Conservation (phyloP, 2,888 invertebrate genomes). For the Hypena proboscidalis region DNA sequence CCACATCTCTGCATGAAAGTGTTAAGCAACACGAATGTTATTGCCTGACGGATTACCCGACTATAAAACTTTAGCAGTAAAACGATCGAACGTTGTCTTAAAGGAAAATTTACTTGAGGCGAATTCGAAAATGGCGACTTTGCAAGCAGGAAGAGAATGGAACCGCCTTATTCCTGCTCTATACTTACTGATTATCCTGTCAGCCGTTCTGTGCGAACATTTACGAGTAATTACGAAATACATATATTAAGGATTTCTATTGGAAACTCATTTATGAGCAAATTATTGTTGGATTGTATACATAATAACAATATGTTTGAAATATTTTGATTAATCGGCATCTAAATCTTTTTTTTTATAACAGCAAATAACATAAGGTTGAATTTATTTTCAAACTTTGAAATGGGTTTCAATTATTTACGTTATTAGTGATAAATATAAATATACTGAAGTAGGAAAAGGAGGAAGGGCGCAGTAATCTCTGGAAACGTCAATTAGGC, state of each 20-base stretch:
- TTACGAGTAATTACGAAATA: slow-evolving; percentile 24
- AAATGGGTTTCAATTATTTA: slow-evolving; percentile 20
- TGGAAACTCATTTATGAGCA: neutral
- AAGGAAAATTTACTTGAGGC: neutral
- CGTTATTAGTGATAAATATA: slow-evolving; percentile 30
- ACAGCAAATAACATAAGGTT: too few species aligned
- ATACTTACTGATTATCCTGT: slow-evolving; percentile 14
- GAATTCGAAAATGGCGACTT: neutral
- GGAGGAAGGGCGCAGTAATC: slow-evolving; percentile 34
- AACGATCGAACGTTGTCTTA: neutral
- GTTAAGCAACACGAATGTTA: too few species aligned
- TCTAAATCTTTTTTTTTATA: too few species aligned
- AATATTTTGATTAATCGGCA: too few species aligned
- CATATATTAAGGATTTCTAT: slow-evolving; percentile 7
- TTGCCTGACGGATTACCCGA: too few species aligned
- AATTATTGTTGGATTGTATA: too few species aligned
- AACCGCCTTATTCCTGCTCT: slow-evolving; percentile 9
- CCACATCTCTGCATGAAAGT: too few species aligned
- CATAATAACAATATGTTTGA: too few species aligned
- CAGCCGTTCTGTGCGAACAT: slow-evolving; percentile 16
- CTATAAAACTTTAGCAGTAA: too few species aligned
- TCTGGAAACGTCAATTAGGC: slow-evolving; percentile 42
- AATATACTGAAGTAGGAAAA: slow-evolving; percentile 20
- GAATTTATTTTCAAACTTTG: too few species aligned
- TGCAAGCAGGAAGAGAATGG: slow-evolving; percentile 3